Evolutionary conservation across 2,797 vertebrate species (phyloP).

Genomic region (Erpetoichthys calabaricus): DNA sequence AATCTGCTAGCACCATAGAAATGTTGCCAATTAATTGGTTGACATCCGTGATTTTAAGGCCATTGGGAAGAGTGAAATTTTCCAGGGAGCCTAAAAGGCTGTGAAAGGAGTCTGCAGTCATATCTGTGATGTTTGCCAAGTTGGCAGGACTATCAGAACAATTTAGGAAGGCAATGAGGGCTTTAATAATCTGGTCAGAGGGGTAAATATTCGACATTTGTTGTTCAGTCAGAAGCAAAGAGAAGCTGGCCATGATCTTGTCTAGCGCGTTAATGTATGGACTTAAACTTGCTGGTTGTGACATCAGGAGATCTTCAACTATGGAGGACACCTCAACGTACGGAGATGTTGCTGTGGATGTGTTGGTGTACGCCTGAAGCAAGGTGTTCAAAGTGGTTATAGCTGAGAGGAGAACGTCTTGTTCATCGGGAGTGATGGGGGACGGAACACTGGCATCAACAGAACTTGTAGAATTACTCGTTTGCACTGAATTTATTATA

Average conservation of each 20-base stretch:
- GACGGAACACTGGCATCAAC: too few species aligned
- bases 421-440: too few species aligned
- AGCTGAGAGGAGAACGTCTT: constrained; percentile 10
- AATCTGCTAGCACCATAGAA: too few species aligned
- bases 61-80: constrained; percentile 13
- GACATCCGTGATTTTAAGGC: neutral
- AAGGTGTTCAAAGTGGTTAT: constrained; percentile 19
- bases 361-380: constrained; percentile 17
- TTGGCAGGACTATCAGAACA: constrained; percentile 19
- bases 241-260: constrained; percentile 17
- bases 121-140: constrained; percentile 12
- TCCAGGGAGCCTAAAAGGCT: constrained; percentile 8
- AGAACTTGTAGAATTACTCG: too few species aligned
- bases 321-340: constrained; percentile 13
- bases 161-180: constrained; percentile 17
- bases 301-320: constrained; percentile 17
- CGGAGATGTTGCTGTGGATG: constrained; percentile 5
- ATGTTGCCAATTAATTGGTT: too few species aligned
- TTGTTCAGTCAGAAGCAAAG: constrained; percentile 18
- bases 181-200: constrained; percentile 24
- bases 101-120: constrained; percentile 20
- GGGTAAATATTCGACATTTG: constrained; percentile 22
- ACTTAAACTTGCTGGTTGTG: constrained; percentile 11
- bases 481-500: too few species aligned
- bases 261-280: constrained; percentile 20